Conservation (phyloP, 2,888 invertebrate species). For the Zeuzera pyrina region DNA sequence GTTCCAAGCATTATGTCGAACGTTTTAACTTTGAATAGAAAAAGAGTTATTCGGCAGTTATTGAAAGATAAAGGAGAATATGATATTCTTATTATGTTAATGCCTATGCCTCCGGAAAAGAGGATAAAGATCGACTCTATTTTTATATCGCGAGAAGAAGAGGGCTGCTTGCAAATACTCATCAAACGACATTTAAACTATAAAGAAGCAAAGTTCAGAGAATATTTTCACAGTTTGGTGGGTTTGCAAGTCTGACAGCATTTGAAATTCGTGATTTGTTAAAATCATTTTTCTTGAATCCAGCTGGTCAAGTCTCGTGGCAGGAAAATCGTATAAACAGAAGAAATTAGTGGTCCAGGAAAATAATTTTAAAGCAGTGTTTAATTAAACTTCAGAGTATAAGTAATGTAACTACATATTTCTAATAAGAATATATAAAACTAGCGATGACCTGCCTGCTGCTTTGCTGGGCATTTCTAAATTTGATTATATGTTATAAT, state of each 20-base stretch:
- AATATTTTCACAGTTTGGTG: neutral
- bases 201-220: slow-evolving; percentile 1
- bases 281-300: neutral
- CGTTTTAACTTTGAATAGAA: too few species aligned
- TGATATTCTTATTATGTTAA: too few species aligned
- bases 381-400: too few species aligned
- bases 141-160: slow-evolving; percentile 2
- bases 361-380: neutral
- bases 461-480: too few species aligned
- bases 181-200: neutral
- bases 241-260: slow-evolving; percentile 1
- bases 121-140: slow-evolving; percentile 7
- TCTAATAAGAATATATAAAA: too few species aligned
- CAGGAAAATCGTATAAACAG: slow-evolving; percentile 1
- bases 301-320: neutral
- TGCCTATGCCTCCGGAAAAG: too few species aligned
- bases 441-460: too few species aligned
- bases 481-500: too few species aligned
- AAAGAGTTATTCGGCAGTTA: too few species aligned
- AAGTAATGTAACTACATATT: too few species aligned
- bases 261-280: neutral
- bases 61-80: neutral
- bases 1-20: too few species aligned
- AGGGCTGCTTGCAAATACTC: neutral
- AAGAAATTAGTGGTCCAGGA: neutral